These are phyloP conservation scores for Scotopteryx bipunctaria DNA, from an alignment of 2,888 invertebrate genomes.

Conservation along the genomic window DNA sequence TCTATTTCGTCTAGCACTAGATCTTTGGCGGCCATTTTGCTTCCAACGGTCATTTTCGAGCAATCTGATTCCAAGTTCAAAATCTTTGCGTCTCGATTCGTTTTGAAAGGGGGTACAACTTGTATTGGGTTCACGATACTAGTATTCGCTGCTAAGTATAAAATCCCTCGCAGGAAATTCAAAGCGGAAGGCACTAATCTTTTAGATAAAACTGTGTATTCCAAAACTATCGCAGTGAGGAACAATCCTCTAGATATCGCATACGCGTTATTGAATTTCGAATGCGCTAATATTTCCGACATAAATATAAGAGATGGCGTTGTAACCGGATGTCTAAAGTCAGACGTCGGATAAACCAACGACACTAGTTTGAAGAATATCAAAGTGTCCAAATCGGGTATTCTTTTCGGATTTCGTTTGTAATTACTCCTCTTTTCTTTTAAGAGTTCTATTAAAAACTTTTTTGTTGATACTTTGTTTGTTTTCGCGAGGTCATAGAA, in stretches of 20 bases:
- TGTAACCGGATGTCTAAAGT: slow-evolving; percentile 94
- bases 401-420: slow-evolving; percentile 81
- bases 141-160: slow-evolving; percentile 88
- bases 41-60: slow-evolving; percentile 57
- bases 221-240: slow-evolving; percentile 87
- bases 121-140: slow-evolving; percentile 83
- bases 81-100: slow-evolving; percentile 78
- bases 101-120: slow-evolving; percentile 87
- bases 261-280: slow-evolving; percentile 84
- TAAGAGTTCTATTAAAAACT: slow-evolving; percentile 86
- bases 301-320: slow-evolving; percentile 93
- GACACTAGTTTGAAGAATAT: slow-evolving; percentile 92
- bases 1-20: slow-evolving; percentile 78
- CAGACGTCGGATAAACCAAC: slow-evolving; percentile 93
- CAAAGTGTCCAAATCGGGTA: slow-evolving; percentile 87
- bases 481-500: slow-evolving; percentile 88
- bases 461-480: slow-evolving; percentile 87
- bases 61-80: slow-evolving; percentile 83
- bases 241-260: slow-evolving; percentile 92
- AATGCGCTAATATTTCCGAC: slow-evolving; percentile 88
- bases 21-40: slow-evolving; percentile 82
- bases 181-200: slow-evolving; percentile 91
- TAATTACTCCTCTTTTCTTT: slow-evolving; percentile 88
- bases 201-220: slow-evolving; percentile 91
- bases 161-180: slow-evolving; percentile 89